Evolutionary conservation across 2,888 invertebrate species (phyloP).

Genomic region (Conus canariensis): DNA sequence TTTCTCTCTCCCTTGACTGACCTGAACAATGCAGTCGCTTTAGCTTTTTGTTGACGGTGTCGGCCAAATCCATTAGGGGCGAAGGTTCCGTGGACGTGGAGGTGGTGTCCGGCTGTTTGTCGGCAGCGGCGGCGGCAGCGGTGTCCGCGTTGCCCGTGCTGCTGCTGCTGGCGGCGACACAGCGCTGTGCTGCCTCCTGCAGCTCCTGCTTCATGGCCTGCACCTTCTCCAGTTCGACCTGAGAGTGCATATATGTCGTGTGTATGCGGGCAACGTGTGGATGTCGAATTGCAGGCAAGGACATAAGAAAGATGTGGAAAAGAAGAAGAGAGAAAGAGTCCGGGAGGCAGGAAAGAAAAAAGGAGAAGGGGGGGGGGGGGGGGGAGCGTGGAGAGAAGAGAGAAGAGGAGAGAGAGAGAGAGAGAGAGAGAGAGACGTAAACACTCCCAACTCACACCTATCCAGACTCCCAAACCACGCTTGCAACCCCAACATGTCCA

Average conservation of each 20-base stretch:
- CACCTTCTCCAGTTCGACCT: constrained; percentile 90
- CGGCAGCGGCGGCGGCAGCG: constrained; percentile 85
- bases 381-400: no score
- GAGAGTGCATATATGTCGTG: constrained; percentile 33
- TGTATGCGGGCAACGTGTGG: no score
- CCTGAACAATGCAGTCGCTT: constrained; percentile 65
- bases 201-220: constrained; percentile 92
- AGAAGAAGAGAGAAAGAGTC: no score
- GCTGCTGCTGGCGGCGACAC: constrained; percentile 81
- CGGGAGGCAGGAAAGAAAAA: no score
- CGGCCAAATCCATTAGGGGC: constrained; percentile 61
- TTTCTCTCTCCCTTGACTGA: constrained; percentile 41
- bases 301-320: no score
- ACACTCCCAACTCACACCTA: no score
- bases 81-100: constrained; percentile 42
- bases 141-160: constrained; percentile 88
- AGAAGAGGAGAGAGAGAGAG: no score
- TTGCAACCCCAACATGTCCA: no score
- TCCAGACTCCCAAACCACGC: no score
- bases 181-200: constrained; percentile 92
- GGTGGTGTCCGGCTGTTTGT: constrained; percentile 35
- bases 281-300: no score
- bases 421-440: no score
- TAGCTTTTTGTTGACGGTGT: constrained; percentile 60
- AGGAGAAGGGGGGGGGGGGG: no score